A percentile compares a stretch with the other conserved stretches of the same genome.
These are phyloP conservation scores for Coendou prehensilis DNA, from an alignment of 2,797 vertebrate genomes.

Conservation along the genomic window DNA sequence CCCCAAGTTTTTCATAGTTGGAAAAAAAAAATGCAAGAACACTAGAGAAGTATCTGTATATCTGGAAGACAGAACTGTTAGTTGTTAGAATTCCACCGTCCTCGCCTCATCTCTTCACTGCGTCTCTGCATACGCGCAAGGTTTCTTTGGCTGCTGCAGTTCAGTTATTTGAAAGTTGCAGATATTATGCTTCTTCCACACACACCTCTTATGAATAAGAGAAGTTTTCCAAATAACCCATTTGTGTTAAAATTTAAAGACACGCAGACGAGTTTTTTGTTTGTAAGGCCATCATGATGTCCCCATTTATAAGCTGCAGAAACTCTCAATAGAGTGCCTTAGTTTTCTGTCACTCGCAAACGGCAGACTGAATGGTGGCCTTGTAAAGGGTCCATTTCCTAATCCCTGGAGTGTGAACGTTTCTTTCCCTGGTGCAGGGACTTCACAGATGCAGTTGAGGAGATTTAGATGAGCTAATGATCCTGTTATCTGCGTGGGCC, in stretches of 20 bases:
- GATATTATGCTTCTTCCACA: neutral
- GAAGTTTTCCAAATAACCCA: neutral
- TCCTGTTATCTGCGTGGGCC: neutral
- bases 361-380: neutral
- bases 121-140: neutral
- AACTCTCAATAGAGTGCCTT: neutral
- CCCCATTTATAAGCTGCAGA: neutral
- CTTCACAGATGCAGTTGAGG: neutral
- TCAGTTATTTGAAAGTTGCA: neutral
- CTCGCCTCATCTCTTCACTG: neutral
- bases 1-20: neutral
- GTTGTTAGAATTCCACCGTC: neutral
- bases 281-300: neutral
- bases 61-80: neutral
- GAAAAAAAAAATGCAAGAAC: neutral
- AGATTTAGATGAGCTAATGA: neutral
- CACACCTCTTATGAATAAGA: neutral
- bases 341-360: neutral
- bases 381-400: neutral
- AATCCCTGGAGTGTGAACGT: neutral
- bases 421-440: neutral
- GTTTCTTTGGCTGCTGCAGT: neutral
- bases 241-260: conserved; percentile 11
- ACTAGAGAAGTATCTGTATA: neutral
- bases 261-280: neutral